Evolutionary conservation across 2,888 invertebrate genomes (phyloP), one percentile per base, ranked within the genome.

Genomic region (Torymus auratus): DNA sequence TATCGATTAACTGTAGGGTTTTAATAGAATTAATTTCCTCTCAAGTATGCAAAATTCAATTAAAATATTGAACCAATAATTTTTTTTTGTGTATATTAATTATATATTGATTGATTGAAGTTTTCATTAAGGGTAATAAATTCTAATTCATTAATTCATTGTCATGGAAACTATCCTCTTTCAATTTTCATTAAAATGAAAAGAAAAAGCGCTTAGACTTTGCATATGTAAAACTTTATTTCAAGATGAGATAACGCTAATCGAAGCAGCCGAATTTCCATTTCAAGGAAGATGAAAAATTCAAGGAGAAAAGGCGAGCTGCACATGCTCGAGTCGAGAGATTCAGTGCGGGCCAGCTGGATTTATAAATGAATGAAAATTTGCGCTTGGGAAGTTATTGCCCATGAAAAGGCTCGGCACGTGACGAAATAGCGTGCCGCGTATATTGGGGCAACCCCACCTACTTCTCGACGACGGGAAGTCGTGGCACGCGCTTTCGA

Each of bases 291-390:
- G 28, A 28, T 28, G 17, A 11, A 23, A 23, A 1, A 60, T 23
- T 41, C 65, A 23, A 67, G 12, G 53, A 2, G 70, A 69, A 67
- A 68, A 41, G 13, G 10, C 15, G 5, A 28, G 28, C n/a, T n/a
- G n/a, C 28, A 28, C 28, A 28, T 28, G 28, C 28, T 28, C 28
- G 28, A 53, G 56, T 58, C 15, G 58, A 58, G 41, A 17, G 52
- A 75, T 50, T 62, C 58, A 13, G 61, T 52, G 28, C 28, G 28
- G 28, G 28, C 28, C 50, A 15, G 75, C 61, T 68, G 28, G 70
- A 70, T 70, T 70, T 77, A 70, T 77, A 70, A 77, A 77, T 77
- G 77, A 77, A 77, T 77, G 64, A 70, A 77, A 70, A 77, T 77
- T 70, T 52, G 62, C 64, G 70, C 7, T 23, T 11, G 74, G 20